Evolutionary conservation across 2,797 vertebrate genomes (phyloP), one percentile per base, ranked within the genome.

Genomic region (Streptopelia turtur): DNA sequence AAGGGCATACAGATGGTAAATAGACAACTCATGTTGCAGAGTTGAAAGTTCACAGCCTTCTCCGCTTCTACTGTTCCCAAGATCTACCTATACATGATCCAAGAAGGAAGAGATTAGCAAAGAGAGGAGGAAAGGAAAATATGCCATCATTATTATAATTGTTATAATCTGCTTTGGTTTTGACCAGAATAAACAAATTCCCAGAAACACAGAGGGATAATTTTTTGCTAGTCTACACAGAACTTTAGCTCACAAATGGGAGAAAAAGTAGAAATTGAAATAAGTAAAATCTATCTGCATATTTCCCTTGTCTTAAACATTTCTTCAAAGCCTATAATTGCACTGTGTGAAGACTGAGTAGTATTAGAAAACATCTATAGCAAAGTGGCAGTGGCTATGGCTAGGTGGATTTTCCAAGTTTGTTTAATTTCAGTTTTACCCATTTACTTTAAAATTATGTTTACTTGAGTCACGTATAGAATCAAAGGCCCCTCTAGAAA

Each of bases 401-500:
- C 49, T 93, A 87, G 82, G 71, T 90, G 80, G 33, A 56, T 82
- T 88, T 94, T 79, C 61, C 35, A 75, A 37, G 21, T 55, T 52
- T 61, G 24, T 76, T 91, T 91, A 24, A 70, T 88, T 94, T 66
- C 76, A 88, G 59, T 94, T 88, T 88, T 72, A 90, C 50, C 79
- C 49, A 78, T 91, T 72, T 86, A 53, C 57, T 96, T 88, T 37
- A 93, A 94, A 86, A 87, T 31, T 86, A 70, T 71, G 27, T 87
- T 95, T 90, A 33, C 37, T 41, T 88, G 65, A 95, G 35, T 83
- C 85, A 41, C 83, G 65, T 88, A 45, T 72, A 68, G 47, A 81
- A 94, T 96, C 95, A 97, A 96, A 96, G 63, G n/a, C 43, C 52
- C 10, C 79, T 90, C 83, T 53, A 87, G 74, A 89, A 95, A 87